Evolutionary conservation across 2,888 invertebrate genomes (phyloP), one percentile per base, ranked within the genome.

Genomic region (Hypselothyrea guttata): DNA sequence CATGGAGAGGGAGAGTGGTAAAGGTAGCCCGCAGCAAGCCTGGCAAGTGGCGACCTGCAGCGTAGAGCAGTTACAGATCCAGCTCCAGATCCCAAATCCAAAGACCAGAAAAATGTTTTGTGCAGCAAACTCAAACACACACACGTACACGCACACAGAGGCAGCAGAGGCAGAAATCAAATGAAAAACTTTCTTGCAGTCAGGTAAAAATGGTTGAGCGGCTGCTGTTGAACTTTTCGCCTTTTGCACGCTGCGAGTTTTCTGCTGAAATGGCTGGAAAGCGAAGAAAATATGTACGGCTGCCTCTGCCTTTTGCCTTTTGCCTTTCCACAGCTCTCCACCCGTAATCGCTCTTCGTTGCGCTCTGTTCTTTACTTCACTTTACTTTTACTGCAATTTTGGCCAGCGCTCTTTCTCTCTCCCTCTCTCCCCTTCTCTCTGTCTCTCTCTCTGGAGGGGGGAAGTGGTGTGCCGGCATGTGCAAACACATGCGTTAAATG

Each of bases 401-500:
- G 35, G 47, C 5, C 51, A 42, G 42, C 16, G n/a, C n/a, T n/a
- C n/a, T n/a, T n/a, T n/a, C n/a, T n/a, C n/a, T n/a, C n/a, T n/a
- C n/a, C n/a, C n/a, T n/a, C n/a, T n/a, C n/a, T n/a, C n/a, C n/a
- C n/a, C n/a, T n/a, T n/a, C n/a, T n/a, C n/a, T n/a, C n/a, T n/a
- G n/a, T n/a, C n/a, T n/a, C n/a, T 48, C 27, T 45, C 16, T 40
- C 13, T 22, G 37, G 27, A 27, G 18, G 9, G 3, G 13, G 38
- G n/a, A 13, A 22, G 18, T 8, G 18, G 8, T 13, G n/a, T n/a
- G n/a, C n/a, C n/a, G n/a, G n/a, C n/a, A n/a, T n/a, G n/a, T n/a
- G 75, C 77, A 77, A 75, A 66, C 81, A 82, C 81, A 79, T 77
- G 83, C 83, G 81, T 79, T 79, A 74, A 77, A 83, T 75, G 77